Evolutionary conservation across 2,113 vertebrate species (phyloP).

Genomic region (Alectura lathami): DNA sequence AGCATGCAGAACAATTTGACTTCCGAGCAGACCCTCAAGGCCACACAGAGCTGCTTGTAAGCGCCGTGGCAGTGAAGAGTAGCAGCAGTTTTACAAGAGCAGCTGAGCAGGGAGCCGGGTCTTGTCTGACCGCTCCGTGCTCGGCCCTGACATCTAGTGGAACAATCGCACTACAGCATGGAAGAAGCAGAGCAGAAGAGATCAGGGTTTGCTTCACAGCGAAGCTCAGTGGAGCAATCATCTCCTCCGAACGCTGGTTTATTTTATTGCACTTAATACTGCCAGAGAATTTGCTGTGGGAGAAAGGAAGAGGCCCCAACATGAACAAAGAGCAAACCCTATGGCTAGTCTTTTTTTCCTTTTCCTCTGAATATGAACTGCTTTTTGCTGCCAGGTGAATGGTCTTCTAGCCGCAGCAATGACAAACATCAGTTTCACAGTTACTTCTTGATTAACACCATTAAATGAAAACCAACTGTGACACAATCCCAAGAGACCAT

Average conservation of each 20-base stretch:
- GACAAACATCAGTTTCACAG: constrained; percentile 32
- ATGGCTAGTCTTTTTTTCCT: background rate
- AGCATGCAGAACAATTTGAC: background rate
- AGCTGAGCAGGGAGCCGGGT: background rate
- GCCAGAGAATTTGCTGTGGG: background rate
- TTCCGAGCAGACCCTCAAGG: background rate
- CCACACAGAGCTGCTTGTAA: background rate
- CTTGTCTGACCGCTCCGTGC: background rate
- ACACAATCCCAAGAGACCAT: background rate
- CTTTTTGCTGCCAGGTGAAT: constrained; percentile 10
- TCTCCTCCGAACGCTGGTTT: background rate
- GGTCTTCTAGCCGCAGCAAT: background rate
- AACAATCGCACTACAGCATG: constrained; percentile 34
- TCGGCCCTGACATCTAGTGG: constrained; percentile 78
- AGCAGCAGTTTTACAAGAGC: background rate
- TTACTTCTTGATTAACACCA: constrained; percentile 54
- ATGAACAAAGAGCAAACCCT: background rate
- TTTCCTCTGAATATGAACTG: background rate
- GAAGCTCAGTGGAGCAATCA: background rate
- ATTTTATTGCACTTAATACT: background rate
- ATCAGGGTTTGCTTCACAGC: background rate
- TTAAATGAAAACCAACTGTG: constrained; percentile 55
- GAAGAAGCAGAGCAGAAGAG: background rate
- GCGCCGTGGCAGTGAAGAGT: background rate
- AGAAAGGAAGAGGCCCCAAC: background rate